Evolutionary conservation across 1,140 invertebrate species (phyloP).

Genomic region (Diabrotica undecimpunctata): DNA sequence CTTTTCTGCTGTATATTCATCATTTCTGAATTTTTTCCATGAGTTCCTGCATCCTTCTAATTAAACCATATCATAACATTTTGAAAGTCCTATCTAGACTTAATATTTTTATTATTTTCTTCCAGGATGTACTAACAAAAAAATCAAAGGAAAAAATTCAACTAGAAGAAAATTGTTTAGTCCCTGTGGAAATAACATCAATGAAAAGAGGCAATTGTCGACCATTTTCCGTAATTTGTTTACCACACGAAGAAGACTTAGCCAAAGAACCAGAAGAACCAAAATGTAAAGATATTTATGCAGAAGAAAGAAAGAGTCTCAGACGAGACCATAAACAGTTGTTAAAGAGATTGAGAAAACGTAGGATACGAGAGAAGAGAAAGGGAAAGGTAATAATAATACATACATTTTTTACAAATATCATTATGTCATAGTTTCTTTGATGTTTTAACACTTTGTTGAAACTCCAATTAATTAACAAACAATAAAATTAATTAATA

Average conservation of each 20-base stretch:
- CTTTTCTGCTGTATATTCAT: no score
- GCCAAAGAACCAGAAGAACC: constrained; percentile 56
- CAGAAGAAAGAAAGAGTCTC: constrained; percentile 54
- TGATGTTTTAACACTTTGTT: no score
- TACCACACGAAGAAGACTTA: constrained; percentile 59
- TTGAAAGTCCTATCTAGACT: neutral
- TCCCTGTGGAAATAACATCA: constrained; percentile 54
- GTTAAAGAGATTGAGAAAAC: constrained; percentile 58
- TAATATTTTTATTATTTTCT: constrained; percentile 4
- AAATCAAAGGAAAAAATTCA: constrained; percentile 19
- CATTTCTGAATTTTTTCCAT: no score
- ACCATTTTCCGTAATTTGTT: constrained; percentile 61
- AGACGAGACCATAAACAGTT: constrained; percentile 55
- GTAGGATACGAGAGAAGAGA: constrained; percentile 53
- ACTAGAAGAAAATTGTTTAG: constrained; percentile 47
- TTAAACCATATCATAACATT: neutral
- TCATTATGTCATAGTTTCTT: no score
- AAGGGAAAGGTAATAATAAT: constrained; percentile 29
- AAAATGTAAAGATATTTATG: constrained; percentile 56
- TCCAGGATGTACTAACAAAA: constrained; percentile 21
- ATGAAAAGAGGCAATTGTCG: constrained; percentile 50
- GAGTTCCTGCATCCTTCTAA: no score
- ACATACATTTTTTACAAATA: neutral
- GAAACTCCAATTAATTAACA: no score
- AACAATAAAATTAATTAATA: no score